A percentile compares a stretch with the other conserved stretches of the same genome.
Conservation (phyloP, 2,797 vertebrate genomes). For the Microctenopoma steveboyesi region DNA sequence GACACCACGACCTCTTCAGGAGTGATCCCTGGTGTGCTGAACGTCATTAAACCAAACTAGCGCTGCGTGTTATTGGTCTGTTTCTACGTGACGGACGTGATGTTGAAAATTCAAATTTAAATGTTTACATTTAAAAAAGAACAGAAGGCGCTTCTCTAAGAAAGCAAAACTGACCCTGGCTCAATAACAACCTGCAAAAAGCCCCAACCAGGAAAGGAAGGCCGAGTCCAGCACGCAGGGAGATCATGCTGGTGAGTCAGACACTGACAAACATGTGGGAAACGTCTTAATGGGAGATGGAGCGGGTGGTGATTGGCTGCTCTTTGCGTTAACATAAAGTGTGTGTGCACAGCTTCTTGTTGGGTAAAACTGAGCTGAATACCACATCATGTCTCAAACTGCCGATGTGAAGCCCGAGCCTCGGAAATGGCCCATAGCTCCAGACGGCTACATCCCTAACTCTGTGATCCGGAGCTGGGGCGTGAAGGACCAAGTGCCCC, state of each 20-base stretch:
- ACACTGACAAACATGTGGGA: too few species aligned
- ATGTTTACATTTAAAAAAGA: constrained; percentile 28
- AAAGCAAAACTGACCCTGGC: background rate
- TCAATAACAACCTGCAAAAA: background rate
- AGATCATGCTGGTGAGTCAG: too few species aligned
- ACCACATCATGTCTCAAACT: background rate
- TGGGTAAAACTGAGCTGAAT: background rate
- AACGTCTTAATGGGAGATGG: too few species aligned
- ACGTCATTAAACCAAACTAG: too few species aligned
- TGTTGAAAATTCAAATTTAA: constrained; percentile 1
- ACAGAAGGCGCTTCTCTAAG: background rate
- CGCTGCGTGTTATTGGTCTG: too few species aligned
- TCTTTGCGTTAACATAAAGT: background rate
- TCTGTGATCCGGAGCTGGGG: constrained; percentile 49
- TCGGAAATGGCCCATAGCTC: constrained; percentile 52
- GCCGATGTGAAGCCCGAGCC: background rate
- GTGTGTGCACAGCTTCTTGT: too few species aligned
- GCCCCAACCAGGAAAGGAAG: background rate
- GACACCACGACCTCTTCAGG: too few species aligned
- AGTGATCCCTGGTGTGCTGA: too few species aligned
- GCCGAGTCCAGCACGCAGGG: too few species aligned
- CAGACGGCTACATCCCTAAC: constrained; percentile 65
- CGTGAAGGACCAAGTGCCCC: background rate
- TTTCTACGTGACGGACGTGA: too few species aligned
- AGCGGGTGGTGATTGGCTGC: background rate